Evolutionary conservation across 2,888 invertebrate species (phyloP), one percentile per base, ranked within the genome.

Genomic region (Cremastobaeus sp.): DNA sequence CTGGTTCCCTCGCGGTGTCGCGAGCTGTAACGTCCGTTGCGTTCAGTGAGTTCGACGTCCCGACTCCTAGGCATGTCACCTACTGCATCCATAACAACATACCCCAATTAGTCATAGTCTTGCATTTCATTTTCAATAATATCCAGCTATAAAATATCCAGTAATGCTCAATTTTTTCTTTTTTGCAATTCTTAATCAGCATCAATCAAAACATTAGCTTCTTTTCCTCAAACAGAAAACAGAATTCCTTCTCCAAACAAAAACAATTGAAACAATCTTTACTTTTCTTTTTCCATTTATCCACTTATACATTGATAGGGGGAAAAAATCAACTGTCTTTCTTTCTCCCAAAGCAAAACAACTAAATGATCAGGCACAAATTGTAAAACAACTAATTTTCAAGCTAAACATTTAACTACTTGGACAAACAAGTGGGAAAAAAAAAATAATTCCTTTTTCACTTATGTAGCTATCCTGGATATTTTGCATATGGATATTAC

Each of bases 61-160:
- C 88, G 88, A 81, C 85, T 82, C 85, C 88, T 88, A 82, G 88
- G 88, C 88, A 88, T 88, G 87, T 86, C 88, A 88, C 87, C 88
- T 88, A 84, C 87, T 87, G 73, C 39, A 11, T n/a, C 20, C 4
- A 25, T 1, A 35, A 34, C 1, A 12, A 34, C 34, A 3, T n/a
- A n/a, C n/a, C n/a, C n/a, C n/a, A n/a, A 34, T 34, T 34, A 34
- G 34, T n/a, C n/a, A n/a, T n/a, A 11, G 14, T 11, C 6, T 4
- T 12, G 11, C 14, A 8, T 12, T 34, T 12, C 17, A 15, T 37
- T 4, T 20, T n/a, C n/a, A n/a, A n/a, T n/a, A n/a, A 39, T 18
- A 39, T 39, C 39, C 39, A 39, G 3, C 17, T 39, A 39, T 5
- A 39, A 39, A 39, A 39, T 39, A 39, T 39, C 20, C n/a, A 15